Base-by-base conservation (phyloP, 2,113 vertebrate species). In the Murina feae region DNA sequence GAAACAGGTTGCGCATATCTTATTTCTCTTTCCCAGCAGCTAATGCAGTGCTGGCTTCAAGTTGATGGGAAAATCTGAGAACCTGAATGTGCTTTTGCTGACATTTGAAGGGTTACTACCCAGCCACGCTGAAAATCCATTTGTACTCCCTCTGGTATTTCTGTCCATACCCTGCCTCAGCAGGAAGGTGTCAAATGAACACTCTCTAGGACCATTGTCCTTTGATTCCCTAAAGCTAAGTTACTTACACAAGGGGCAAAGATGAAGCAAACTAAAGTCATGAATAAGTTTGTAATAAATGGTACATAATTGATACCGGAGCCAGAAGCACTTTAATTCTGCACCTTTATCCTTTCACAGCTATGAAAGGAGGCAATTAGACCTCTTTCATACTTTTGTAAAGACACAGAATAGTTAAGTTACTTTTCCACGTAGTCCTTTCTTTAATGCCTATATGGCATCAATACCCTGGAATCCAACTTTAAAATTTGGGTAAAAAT, bases 211-310 rank as follows among this genome's bases (percentile, higher is more conserved):
- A 49, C 80, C 10, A 78, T 71, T 96, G 94, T 66, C 65, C 44
- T 84, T 76, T 93, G 39, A 10, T 81, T 93, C 30, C 53, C 49
- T 76, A 51, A 89, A 96, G 84, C 80, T 78, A 96, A 89, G 47
- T 95, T 86, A 79, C 85, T 96, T 89, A 85, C 71, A 91, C 75
- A 58, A 90, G 11, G 68, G 42, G n/a, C 44, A 93, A 87, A 65
- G 84, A 87, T 90, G 93, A 94, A 96, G 94, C 68, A 94, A 86
- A 66, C 93, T 85, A 84, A 58, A 44, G n/a, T 86, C 95, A 72
- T 63, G 90, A 81, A 47, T 76, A 92, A 23, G 9, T 63, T 91
- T 68, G 5, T 78, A 90, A 85, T 89, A 95, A 96, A 90, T 75
- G 72, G 13, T 55, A 37, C 44, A 53, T 60, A 89, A 94, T 32